These are phyloP conservation scores for Ceyx cyanopectus DNA, from an alignment of 2,113 vertebrate genomes.

Conservation along the genomic window DNA sequence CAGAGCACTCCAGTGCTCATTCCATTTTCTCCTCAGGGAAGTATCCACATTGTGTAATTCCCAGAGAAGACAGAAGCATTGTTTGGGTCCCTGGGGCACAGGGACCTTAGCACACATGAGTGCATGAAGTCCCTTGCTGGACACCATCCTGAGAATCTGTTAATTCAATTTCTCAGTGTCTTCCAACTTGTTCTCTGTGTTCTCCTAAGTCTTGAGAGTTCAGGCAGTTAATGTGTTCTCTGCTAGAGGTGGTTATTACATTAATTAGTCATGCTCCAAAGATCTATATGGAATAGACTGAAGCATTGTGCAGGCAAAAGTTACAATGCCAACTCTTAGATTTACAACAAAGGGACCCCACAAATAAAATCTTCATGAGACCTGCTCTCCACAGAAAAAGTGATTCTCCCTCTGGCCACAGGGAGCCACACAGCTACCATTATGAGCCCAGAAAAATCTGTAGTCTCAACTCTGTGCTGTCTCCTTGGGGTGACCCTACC, in stretches of 20 bases:
- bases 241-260: conserved; percentile 14
- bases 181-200: not conserved
- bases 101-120: not conserved
- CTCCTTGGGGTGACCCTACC: not conserved
- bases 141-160: not conserved
- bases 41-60: not conserved
- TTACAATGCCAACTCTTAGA: not conserved
- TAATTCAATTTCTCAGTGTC: not conserved
- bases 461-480: not conserved
- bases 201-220: not conserved
- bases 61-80: not conserved
- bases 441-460: not conserved
- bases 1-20: not conserved
- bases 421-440: not conserved
- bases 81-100: not conserved
- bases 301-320: not conserved
- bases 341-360: not conserved
- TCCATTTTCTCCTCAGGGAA: not conserved
- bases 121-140: not conserved
- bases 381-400: not conserved
- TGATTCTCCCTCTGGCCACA: conserved; percentile 13
- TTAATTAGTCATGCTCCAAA: conserved; percentile 21
- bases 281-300: not conserved
- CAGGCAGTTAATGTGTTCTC: conserved; percentile 22
- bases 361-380: not conserved